Percentiles rank a stretch among this genome's conserved stretches.
These are phyloP conservation scores for Siniperca knerii DNA, from an alignment of 2,113 vertebrate genomes.

Conservation along the genomic window DNA sequence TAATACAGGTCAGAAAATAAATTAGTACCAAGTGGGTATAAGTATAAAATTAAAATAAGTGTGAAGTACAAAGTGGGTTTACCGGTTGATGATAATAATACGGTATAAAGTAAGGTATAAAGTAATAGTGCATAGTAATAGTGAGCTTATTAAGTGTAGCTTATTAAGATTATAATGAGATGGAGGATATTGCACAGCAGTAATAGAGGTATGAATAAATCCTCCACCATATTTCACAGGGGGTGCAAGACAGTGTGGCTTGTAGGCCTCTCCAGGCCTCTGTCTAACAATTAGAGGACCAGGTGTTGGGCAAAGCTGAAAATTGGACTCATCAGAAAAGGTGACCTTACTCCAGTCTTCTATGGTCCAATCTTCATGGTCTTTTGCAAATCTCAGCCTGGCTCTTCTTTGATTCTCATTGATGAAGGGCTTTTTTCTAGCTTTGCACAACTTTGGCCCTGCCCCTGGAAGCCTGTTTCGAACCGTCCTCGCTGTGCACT, in stretches of 20 bases:
- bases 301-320: neutral
- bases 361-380: neutral
- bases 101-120: no score
- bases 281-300: neutral
- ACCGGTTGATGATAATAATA: no score
- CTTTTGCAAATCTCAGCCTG: neutral
- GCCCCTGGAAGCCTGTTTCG: neutral
- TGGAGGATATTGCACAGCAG: no score
- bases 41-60: no score
- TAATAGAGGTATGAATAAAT: neutral
- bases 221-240: neutral
- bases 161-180: no score
- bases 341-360: neutral
- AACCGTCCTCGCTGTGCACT: no score
- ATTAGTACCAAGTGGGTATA: no score
- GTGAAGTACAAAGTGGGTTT: no score
- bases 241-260: neutral
- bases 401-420: conserved; percentile 1
- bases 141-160: no score
- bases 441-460: neutral
- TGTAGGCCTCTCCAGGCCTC: neutral
- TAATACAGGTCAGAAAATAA: no score
- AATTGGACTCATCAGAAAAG: neutral
- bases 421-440: neutral
- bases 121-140: no score